Percentiles rank a stretch among this genome's conserved stretches.
These are phyloP conservation scores for Pachyramphus minor DNA, from an alignment of 2,113 vertebrate species.

Conservation along the genomic window DNA sequence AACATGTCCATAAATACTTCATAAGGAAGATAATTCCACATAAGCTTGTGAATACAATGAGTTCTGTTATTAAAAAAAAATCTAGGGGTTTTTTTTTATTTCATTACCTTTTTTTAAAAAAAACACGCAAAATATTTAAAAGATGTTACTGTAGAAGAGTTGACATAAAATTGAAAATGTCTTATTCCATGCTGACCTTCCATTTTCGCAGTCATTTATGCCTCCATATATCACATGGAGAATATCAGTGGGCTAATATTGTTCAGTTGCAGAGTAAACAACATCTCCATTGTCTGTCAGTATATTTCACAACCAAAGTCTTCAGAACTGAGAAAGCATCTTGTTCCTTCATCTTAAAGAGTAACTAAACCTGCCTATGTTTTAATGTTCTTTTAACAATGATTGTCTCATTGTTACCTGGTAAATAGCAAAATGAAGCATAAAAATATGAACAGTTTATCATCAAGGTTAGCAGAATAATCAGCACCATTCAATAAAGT, in stretches of 20 bases:
- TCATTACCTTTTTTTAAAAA: background rate
- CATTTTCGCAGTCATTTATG: background rate
- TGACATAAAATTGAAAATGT: background rate
- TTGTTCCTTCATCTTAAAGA: background rate
- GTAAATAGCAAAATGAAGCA: background rate
- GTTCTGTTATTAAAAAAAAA: background rate
- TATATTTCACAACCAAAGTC: background rate
- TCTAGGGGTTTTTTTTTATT: background rate
- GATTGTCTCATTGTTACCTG: background rate
- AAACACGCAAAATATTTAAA: background rate
- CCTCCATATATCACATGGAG: background rate
- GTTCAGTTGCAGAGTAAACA: background rate
- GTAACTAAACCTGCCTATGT: background rate
- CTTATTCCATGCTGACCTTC: background rate
- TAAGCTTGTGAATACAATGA: slow-evolving; percentile 19
- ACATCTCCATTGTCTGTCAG: background rate
- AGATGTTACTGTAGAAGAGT: background rate
- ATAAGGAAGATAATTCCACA: slow-evolving; percentile 46
- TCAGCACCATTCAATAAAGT: background rate
- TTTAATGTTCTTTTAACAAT: background rate
- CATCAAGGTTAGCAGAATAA: background rate
- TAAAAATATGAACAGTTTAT: background rate
- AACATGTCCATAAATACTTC: slow-evolving; percentile 65
- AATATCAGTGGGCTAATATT: background rate
- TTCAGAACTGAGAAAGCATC: background rate